These are phyloP conservation scores for Nestor notabilis DNA, from an alignment of 2,113 vertebrate species.

Conservation along the genomic window DNA sequence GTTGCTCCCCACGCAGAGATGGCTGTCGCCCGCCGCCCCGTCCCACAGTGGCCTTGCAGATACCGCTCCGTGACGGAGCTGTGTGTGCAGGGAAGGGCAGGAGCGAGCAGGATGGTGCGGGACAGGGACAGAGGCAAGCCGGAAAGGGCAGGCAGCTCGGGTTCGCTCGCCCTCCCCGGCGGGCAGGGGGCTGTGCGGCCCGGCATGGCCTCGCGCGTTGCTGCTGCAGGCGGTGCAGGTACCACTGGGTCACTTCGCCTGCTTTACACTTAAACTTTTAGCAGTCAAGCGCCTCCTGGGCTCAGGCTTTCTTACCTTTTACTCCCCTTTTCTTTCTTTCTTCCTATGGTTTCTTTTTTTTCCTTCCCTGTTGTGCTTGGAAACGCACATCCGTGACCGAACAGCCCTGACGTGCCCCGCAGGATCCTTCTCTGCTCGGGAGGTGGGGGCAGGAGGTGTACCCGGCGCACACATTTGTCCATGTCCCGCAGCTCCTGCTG, in stretches of 20 bases:
- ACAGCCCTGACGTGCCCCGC: neutral
- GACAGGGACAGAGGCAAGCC: neutral
- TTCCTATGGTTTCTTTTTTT: neutral
- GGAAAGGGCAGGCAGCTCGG: neutral
- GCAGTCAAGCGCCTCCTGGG: neutral
- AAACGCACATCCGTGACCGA: neutral
- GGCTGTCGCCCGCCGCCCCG: too few relatives aligned
- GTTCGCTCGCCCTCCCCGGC: too few relatives aligned
- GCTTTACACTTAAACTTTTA: neutral
- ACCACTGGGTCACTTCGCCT: neutral
- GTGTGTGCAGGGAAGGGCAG: neutral
- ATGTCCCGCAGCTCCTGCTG: neutral
- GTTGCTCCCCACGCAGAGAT: rapidly evolving
- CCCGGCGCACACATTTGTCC: neutral
- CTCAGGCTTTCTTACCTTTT: neutral
- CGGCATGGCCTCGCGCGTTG: neutral
- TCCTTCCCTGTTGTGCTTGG: neutral
- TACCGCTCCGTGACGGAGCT: neutral
- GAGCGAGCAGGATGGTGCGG: neutral
- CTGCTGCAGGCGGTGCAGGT: neutral
- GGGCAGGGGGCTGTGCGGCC: neutral
- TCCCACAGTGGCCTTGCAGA: neutral
- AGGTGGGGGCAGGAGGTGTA: neutral
- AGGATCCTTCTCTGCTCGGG: neutral
- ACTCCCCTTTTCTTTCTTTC: neutral